Evolutionary conservation across 2,888 invertebrate species (phyloP), one percentile per base, ranked within the genome.

Genomic region (Euzophera pinguis): DNA sequence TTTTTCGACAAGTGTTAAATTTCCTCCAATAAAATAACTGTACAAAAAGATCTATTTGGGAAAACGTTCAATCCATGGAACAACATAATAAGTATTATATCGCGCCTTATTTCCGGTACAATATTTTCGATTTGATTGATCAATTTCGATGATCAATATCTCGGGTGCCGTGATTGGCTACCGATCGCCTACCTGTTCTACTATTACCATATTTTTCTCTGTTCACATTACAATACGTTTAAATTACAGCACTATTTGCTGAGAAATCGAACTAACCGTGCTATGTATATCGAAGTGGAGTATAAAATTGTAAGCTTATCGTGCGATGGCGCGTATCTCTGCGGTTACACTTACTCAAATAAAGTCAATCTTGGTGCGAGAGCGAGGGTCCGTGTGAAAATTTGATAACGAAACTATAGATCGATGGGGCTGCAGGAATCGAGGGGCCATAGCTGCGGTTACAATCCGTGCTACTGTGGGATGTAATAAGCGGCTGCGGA

Each of bases 341-440:
- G 89, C 75, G 89, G 89, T 90, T 81, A 76, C 74, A 85, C 85
- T 87, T 88, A 76, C 82, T 84, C 86, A 89, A 89, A 89, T 90
- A 90, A 85, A 89, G 84, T 84, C 88, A 84, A 89, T 89, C 87
- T 89, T 78, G 85, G 79, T 73, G 80, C 75, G 61, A 67, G 70
- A 67, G 65, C 72, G 70, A 68, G 76, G 78, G 76, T 71, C 77
- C 87, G 89, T 90, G 89, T 90, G 89, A 90, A 90, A 90, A 89
- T 88, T 90, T 88, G 89, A 89, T 89, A 87, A 88, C 87, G 78
- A 84, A 88, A 78, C 86, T 82, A 86, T 81, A 78, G 86, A 88
- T 84, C 86, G 84, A 83, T 80, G 80, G 80, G 82, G 77, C 83
- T 86, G 86, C 81, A 82, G 85, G 78, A 78, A 78, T 78, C 77